Evolutionary conservation across 2,797 vertebrate species (phyloP).

Genomic region (Enteromius viviparus): DNA sequence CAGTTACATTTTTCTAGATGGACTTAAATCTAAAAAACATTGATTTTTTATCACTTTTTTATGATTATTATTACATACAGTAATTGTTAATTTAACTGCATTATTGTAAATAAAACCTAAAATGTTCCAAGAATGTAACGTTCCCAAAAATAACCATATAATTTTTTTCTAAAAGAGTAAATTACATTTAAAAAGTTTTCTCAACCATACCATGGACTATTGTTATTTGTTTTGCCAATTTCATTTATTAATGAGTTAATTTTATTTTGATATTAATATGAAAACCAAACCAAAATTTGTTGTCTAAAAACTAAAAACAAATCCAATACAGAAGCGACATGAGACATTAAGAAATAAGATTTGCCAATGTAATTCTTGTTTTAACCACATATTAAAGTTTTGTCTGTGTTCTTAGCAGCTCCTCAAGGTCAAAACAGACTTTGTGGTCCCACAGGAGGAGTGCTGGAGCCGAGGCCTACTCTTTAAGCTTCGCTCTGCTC

Average conservation of each 20-base stretch:
- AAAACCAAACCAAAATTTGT: neutral
- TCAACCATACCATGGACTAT: neutral
- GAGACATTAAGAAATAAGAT: neutral
- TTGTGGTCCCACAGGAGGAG: constrained; percentile 34
- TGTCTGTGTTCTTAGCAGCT: constrained; percentile 62
- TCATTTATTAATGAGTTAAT: neutral
- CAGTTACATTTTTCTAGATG: neutral
- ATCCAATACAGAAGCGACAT: neutral
- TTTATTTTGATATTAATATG: neutral
- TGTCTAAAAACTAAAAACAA: neutral
- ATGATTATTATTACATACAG: neutral
- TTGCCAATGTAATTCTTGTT: neutral
- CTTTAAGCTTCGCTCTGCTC: constrained; percentile 34
- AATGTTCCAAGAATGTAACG: neutral
- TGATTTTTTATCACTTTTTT: neutral
- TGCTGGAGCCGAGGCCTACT: constrained; percentile 19
- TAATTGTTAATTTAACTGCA: neutral
- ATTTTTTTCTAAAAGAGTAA: neutral
- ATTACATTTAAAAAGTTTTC: neutral
- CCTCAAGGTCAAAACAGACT: constrained; percentile 59
- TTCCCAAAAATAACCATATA: neutral
- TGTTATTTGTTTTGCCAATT: neutral
- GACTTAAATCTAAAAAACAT: neutral
- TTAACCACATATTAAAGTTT: constrained; percentile 43
- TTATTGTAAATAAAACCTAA: neutral